phyloP scores from a whole-genome alignment of 2,888 invertebrate species.

The Rugalucina vietnamica region DNA sequence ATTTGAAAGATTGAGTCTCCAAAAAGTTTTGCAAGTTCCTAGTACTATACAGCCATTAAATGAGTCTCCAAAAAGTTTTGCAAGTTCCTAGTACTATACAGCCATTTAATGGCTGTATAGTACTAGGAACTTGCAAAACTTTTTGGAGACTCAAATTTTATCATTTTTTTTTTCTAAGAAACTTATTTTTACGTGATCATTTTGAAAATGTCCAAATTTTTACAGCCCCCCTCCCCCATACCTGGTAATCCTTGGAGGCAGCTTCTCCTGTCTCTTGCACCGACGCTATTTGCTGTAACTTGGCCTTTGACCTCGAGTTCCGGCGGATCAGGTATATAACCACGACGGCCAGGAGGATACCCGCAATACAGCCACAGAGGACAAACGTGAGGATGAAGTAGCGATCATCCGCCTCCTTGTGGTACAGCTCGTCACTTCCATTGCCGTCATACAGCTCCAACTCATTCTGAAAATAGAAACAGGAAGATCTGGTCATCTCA shows the following conservation, averaged over 20 bases:
- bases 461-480: constrained; percentile 66
- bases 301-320: constrained; percentile 91
- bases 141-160: no score
- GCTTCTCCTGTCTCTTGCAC: constrained; percentile 89
- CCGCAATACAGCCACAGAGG: constrained; percentile 88
- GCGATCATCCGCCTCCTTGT: constrained; percentile 69
- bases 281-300: constrained; percentile 89
- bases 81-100: no score
- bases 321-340: constrained; percentile 89
- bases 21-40: no score
- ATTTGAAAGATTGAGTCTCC: no score
- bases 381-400: constrained; percentile 86
- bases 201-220: not conserved
- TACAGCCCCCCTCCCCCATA: constrained; percentile 74
- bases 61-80: no score
- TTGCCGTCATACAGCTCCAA: constrained; percentile 50
- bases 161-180: no score
- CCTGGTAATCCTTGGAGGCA: constrained; percentile 96
- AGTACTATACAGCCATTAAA: no score
- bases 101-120: no score
- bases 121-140: no score
- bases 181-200: no score
- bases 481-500: no score
- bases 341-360: constrained; percentile 87
- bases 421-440: not conserved